Evolutionary conservation across 2,888 invertebrate genomes (phyloP).

Genomic region (Drosophila mayaguana): DNA sequence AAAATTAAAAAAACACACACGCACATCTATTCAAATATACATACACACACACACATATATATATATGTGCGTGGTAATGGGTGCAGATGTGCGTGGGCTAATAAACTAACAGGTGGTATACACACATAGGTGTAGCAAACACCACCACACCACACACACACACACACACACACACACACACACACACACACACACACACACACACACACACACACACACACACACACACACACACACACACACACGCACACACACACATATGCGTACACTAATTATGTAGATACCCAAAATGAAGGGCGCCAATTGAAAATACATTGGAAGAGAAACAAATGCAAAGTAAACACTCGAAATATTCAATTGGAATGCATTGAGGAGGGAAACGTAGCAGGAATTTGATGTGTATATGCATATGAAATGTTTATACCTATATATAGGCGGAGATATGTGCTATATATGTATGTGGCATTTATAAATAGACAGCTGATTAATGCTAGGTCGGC

Average conservation of each 20-base stretch:
- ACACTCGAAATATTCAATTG: conserved; percentile 1
- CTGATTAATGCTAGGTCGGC: background rate
- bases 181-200: background rate
- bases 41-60: background rate
- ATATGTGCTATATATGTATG: background rate
- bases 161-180: too few relatives aligned
- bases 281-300: background rate
- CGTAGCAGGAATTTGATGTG: background rate
- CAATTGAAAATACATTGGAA: background rate
- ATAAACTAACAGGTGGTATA: conserved; percentile 35
- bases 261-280: conserved; percentile 4
- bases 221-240: background rate
- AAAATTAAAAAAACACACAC: too few relatives aligned
- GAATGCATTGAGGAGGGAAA: background rate
- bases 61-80: background rate
- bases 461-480: conserved; percentile 7
- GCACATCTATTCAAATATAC: background rate
- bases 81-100: conserved; percentile 21
- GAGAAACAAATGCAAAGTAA: conserved; percentile 4
- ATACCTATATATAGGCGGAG: background rate
- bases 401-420: background rate
- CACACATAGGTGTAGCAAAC: conserved; percentile 5
- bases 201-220: background rate
- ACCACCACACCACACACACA: background rate
- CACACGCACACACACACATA: background rate